A percentile compares a stretch with the other conserved stretches of the same genome.
Conservation (phyloP, 2,113 vertebrate genomes). For the Callipepla californica region DNA sequence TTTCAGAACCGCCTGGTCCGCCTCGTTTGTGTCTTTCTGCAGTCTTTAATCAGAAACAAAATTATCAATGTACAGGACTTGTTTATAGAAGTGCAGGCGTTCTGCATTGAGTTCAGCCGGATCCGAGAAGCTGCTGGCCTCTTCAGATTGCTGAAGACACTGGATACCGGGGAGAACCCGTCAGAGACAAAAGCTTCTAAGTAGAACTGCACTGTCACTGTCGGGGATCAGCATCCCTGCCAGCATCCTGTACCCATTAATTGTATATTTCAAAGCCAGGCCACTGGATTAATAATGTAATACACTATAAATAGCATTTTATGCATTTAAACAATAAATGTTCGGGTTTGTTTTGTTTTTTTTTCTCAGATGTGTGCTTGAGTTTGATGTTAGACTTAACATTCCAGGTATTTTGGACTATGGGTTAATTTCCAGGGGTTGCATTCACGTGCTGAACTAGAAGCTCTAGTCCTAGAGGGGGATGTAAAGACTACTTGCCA, state of each 20-base stretch:
- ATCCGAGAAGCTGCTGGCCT: slow-evolving; percentile 97
- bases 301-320: slow-evolving; percentile 68
- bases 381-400: neutral
- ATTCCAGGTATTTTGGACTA: accelerated
- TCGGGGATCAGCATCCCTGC: neutral
- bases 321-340: slow-evolving; percentile 63
- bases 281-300: slow-evolving; percentile 49
- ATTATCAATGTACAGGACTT: slow-evolving; percentile 99
- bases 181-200: slow-evolving; percentile 89
- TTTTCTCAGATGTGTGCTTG: neutral
- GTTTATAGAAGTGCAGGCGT: slow-evolving; percentile 98
- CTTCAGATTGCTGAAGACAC: slow-evolving; percentile 94
- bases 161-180: slow-evolving; percentile 93
- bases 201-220: slow-evolving; percentile 58
- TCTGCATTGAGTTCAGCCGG: slow-evolving; percentile 98
- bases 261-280: slow-evolving; percentile 62
- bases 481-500: neutral
- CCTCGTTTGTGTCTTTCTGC: slow-evolving; percentile 97
- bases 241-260: neutral
- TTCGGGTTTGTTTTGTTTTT: neutral
- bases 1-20: slow-evolving; percentile 96
- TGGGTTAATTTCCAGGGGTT: neutral
- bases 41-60: slow-evolving; percentile 98
- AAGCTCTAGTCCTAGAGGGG: neutral
- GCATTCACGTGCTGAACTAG: neutral